Conservation (phyloP, 2,888 invertebrate genomes). For the Plagodis pulveraria region DNA sequence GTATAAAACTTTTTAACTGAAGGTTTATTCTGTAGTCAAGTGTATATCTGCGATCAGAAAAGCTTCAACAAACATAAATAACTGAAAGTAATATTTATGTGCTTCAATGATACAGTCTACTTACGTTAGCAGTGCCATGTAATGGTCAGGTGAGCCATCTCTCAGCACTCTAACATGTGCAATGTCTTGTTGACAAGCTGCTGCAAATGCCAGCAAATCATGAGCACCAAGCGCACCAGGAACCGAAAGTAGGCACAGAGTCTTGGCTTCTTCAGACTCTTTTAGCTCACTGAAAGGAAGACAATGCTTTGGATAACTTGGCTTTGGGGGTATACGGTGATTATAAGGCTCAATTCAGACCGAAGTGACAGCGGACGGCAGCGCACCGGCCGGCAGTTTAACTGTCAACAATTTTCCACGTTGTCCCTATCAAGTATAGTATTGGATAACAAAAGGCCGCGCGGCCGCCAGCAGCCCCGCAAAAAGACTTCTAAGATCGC, state of each 20-base stretch:
- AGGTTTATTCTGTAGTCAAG: too few relatives aligned
- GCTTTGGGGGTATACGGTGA: too few relatives aligned
- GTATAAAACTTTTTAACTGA: too few relatives aligned
- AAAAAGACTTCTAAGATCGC: too few relatives aligned
- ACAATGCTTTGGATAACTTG: background rate
- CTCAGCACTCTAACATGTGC: conserved; percentile 96
- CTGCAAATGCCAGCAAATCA: conserved; percentile 96
- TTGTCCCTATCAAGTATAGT: too few relatives aligned
- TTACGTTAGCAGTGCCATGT: conserved; percentile 97
- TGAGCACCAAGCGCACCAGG: conserved; percentile 96
- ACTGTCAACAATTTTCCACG: too few relatives aligned
- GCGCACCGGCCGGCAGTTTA: too few relatives aligned
- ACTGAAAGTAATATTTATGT: background rate
- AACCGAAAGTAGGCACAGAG: conserved; percentile 94
- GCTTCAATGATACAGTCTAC: conserved; percentile 39
- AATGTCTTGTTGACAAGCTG: conserved; percentile 95
- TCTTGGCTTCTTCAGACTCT: conserved; percentile 90
- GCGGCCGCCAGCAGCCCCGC: too few relatives aligned
- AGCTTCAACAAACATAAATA: background rate
- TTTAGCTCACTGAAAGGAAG: conserved; percentile 87
- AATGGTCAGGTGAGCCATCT: conserved; percentile 97
- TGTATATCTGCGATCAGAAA: background rate
- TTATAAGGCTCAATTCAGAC: too few relatives aligned
- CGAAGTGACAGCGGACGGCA: too few relatives aligned
- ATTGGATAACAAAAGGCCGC: too few relatives aligned